Evolutionary conservation across 1,140 invertebrate genomes (phyloP).

Genomic region (Macrobrachium rosenbergii): DNA sequence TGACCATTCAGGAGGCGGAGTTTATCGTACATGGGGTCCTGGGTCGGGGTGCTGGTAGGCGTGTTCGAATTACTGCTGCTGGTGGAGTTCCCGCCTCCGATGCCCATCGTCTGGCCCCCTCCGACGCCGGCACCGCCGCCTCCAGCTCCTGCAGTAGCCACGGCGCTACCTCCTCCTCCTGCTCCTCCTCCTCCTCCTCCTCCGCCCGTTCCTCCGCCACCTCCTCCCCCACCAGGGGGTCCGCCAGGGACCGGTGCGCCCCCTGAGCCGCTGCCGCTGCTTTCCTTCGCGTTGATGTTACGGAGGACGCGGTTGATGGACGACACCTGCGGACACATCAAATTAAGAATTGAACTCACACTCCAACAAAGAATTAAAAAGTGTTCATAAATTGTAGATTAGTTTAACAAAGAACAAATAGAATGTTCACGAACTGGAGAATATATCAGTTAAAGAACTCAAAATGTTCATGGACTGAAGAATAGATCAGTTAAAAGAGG

Average conservation of each 20-base stretch:
- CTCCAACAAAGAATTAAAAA: too few relatives aligned
- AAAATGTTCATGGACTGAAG: too few relatives aligned
- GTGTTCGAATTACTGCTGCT: conserved; percentile 32
- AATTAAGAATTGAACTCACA: background rate
- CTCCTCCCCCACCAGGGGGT: background rate
- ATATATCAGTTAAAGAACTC: too few relatives aligned
- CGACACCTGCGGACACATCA: conserved; percentile 72
- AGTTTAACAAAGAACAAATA: too few relatives aligned
- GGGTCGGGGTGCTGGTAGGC: conserved; percentile 40
- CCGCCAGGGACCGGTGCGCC: background rate
- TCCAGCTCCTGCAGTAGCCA: background rate
- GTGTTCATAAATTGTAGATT: too few relatives aligned
- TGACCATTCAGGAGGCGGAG: conserved; percentile 73
- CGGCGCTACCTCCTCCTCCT: background rate
- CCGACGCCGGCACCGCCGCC: conserved; percentile 11
- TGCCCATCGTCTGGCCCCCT: conserved; percentile 36
- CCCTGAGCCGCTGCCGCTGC: background rate
- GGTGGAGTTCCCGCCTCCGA: conserved; percentile 33
- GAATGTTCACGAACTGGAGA: too few relatives aligned
- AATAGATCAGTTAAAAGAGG: too few relatives aligned
- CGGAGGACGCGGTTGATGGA: conserved; percentile 76
- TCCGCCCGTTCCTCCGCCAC: background rate
- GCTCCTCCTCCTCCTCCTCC: background rate
- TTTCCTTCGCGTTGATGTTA: conserved; percentile 73
- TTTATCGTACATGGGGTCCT: conserved; percentile 74